phyloP scores from a whole-genome alignment of 2,113 vertebrate species.

The Piliocolobus tephrosceles region DNA sequence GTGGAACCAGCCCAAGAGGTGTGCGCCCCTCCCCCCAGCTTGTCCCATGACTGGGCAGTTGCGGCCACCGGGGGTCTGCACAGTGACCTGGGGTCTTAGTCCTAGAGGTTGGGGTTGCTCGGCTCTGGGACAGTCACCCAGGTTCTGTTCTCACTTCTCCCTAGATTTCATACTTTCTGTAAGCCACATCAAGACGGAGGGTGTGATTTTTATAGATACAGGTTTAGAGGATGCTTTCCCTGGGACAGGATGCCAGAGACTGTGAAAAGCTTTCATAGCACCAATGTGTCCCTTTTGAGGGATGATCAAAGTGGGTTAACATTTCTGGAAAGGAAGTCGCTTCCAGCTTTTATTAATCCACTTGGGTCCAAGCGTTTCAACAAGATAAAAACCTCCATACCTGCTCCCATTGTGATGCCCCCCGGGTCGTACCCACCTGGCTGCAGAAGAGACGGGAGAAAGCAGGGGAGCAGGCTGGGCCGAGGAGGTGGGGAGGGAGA shows the following conservation, averaged over 20 bases:
- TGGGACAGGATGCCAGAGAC: background rate
- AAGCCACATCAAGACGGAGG: background rate
- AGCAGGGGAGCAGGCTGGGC: background rate
- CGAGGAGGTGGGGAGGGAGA: background rate
- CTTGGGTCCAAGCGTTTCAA: background rate
- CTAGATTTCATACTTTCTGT: background rate
- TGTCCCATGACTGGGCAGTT: no score
- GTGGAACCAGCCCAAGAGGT: constrained; percentile 84
- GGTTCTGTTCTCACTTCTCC: background rate
- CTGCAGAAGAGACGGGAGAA: background rate
- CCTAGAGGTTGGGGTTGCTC: background rate
- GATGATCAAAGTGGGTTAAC: background rate
- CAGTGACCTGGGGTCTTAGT: background rate
- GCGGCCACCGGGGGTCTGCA: background rate
- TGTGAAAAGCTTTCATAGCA: background rate
- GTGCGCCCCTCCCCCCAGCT: constrained; percentile 35
- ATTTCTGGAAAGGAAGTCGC: background rate
- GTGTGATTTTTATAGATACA: background rate
- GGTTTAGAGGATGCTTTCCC: background rate
- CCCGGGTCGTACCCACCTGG: background rate
- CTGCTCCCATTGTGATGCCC: background rate
- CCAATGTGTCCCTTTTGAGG: background rate
- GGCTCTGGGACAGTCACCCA: rapidly evolving
- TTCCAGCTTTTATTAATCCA: background rate
- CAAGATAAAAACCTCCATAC: background rate